Base-by-base conservation (phyloP, 2,888 invertebrate species). In the Acanthococcus lagerstroemiae region DNA sequence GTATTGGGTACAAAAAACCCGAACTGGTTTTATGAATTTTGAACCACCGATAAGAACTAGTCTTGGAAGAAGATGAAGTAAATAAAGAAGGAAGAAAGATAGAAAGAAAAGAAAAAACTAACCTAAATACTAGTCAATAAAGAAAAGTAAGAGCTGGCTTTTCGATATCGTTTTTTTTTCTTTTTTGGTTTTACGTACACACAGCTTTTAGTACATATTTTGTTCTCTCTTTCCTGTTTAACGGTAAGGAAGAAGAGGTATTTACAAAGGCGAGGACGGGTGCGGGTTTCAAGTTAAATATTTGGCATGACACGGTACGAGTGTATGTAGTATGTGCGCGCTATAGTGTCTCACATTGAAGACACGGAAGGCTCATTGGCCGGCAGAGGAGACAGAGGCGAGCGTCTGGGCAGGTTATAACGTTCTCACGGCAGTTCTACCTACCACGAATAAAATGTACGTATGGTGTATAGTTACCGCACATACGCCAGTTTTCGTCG, bases 371-470 rank as follows among this genome's bases (percentile, higher is more conserved):
- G n/a, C n/a, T n/a, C n/a, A n/a, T n/a, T n/a, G 65, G 46, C 48
- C 55, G 65, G 48, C 30, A 55, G 65, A 15, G 26, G 46, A 45
- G 55, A 55, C 46, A 55, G 63, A 63, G 54, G 65, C 26, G 55
- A 55, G 46, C 30, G 65, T 56, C 55, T 55, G 55, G 65, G 65
- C 56, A 65, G 55, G 55, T 65, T 63, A 63, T 63, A 63, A 54
- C 63, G 63, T 63, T 63, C 63, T 63, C 63, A 63, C 63, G 63
- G 63, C 63, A 63, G 63, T 63, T 54, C 27, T 63, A 63, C 63
- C 63, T 63, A 63, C 63, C 63, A 63, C 63, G 52, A 63, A 63
- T 63, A 63, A 63, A 58, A 63, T n/a, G n/a, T n/a, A n/a, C n/a
- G n/a, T n/a, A n/a, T n/a, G n/a, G n/a, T n/a, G n/a, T n/a, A n/a